Evolutionary conservation across 2,888 invertebrate species (phyloP), one percentile per base, ranked within the genome.

Genomic region (Orthonychiurus folsomi): DNA sequence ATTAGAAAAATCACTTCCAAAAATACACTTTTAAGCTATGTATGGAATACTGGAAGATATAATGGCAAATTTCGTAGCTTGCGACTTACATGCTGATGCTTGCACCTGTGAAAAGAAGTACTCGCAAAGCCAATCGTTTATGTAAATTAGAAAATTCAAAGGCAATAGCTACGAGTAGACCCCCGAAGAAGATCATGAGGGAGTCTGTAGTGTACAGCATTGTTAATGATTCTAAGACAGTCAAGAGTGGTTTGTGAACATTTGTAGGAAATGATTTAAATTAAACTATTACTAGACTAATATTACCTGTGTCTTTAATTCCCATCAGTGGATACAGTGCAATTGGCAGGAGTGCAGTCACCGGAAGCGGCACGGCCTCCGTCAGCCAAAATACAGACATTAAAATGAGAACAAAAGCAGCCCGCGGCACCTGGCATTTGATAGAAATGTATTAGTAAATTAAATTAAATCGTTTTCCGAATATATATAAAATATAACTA

Each of bases 341-440:
- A 71, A 91, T 86, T 1, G 91, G 91, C 63, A 91, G 81, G 78
- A 91, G 83, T 0, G 89, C 88, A 1, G 91, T 91, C 1, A 90
- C 84, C 0, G 90, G 86, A 2, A 91, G 78, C 0, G 91, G 91
- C 0, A 91, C 77, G 0, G 86, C 85, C 75, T 91, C 91, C 50
- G 88, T 82, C 64, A 90, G 87, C 90, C 90, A 89, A 76, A 82
- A 89, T 48, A 85, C 80, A 0, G 89, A 87, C 90, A 91, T 91
- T 67, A 89, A 80, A 1, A 85, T 75, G 0, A 91, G 85, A 26
- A 89, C 85, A 76, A 86, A 91, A 77, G 88, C 84, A 75, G 89
- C 90, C 78, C 84, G 80, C 75, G 81, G 83, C 61, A 82, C 83
- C 81, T 84, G 77, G 0, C 77, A 77, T 24, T 24, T 56, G 18